Conservation (phyloP, 2,113 vertebrate genomes). For the Saccopteryx leptura region DNA sequence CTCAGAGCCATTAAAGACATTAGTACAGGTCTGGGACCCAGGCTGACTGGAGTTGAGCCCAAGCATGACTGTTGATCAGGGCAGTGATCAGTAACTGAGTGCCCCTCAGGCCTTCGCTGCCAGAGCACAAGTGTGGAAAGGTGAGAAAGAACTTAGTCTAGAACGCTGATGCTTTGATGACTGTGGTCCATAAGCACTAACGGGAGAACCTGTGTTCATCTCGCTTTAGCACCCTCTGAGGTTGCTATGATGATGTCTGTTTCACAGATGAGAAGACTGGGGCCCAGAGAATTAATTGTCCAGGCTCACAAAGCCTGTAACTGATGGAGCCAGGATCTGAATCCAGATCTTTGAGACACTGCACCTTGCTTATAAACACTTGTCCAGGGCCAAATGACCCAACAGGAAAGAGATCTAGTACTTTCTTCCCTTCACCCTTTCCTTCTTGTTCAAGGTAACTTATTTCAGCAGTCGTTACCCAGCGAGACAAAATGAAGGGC, state of each 20-base stretch:
- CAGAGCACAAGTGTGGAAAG: not conserved
- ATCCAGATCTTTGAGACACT: not conserved
- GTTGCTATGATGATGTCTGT: not conserved
- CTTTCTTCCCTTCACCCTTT: not conserved
- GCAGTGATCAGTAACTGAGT: rapidly evolving
- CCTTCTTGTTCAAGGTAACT: not conserved
- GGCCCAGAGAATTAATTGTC: not conserved
- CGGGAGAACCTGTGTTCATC: not conserved
- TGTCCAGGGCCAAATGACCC: not conserved
- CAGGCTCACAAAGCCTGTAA: not conserved
- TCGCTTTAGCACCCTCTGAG: not conserved
- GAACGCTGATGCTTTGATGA: not conserved
- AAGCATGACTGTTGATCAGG: not conserved
- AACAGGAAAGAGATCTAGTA: not conserved
- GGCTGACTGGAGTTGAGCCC: not conserved
- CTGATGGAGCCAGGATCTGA: not conserved
- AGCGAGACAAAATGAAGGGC: not conserved
- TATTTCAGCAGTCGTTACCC: not conserved
- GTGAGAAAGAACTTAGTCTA: not conserved
- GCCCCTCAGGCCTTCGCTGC: not conserved
- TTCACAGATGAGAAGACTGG: not conserved
- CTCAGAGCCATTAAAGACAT: not conserved
- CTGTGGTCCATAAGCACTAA: not conserved
- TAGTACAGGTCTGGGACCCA: not conserved
- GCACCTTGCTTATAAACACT: not conserved